A percentile compares a stretch with the other conserved stretches of the same genome.
These are phyloP conservation scores for Andrena trimmerana DNA, from an alignment of 2,888 invertebrate genomes.

Conservation along the genomic window DNA sequence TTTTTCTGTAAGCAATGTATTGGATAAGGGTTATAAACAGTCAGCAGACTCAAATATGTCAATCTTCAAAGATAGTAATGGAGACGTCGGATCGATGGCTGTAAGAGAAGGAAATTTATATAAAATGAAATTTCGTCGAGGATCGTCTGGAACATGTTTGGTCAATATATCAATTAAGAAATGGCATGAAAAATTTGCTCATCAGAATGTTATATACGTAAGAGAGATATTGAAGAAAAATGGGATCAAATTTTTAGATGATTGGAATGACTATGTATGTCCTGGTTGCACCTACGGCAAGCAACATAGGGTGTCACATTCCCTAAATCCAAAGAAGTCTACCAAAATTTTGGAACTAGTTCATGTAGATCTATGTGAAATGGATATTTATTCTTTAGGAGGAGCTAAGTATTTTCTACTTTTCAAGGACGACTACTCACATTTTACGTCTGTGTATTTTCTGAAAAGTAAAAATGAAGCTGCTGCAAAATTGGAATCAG, in stretches of 20 bases:
- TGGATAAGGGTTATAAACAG: background rate
- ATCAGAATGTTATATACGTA: slow-evolving; percentile 72
- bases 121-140: slow-evolving; percentile 66
- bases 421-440: slow-evolving; percentile 43
- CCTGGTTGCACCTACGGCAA: slow-evolving; percentile 55
- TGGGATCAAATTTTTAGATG: slow-evolving; percentile 67
- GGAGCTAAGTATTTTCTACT: slow-evolving; percentile 75
- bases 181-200: slow-evolving; percentile 74
- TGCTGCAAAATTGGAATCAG: slow-evolving; percentile 58
- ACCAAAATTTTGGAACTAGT: slow-evolving; percentile 63
- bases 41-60: slow-evolving; percentile 26
- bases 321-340: slow-evolving; percentile 68
- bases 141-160: slow-evolving; percentile 47
- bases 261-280: slow-evolving; percentile 71
- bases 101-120: slow-evolving; percentile 61
- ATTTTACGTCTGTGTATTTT: slow-evolving; percentile 73
- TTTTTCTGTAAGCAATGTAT: background rate
- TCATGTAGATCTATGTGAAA: slow-evolving; percentile 75
- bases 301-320: slow-evolving; percentile 70
- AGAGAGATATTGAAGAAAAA: slow-evolving; percentile 62
- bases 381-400: slow-evolving; percentile 69
- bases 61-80: background rate
- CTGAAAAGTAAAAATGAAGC: slow-evolving; percentile 74
- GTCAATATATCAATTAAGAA: slow-evolving; percentile 63
- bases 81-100: slow-evolving; percentile 33